Conservation (phyloP, 1,140 invertebrate genomes). For the Lordiphosa clarofinis region DNA sequence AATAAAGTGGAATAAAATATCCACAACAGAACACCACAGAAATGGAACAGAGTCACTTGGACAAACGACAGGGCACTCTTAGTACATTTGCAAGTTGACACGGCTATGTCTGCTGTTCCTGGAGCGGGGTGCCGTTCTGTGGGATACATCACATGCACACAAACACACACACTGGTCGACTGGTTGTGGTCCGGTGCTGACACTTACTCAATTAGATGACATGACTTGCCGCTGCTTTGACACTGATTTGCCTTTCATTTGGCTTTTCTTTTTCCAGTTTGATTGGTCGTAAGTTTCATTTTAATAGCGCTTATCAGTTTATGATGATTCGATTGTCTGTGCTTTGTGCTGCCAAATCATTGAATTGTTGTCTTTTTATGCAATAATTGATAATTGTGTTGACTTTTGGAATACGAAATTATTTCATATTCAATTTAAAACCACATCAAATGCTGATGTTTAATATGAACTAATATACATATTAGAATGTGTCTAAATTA, state of each 20-base stretch:
- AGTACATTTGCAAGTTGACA: conserved; percentile 73
- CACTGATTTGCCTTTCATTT: conserved; percentile 60
- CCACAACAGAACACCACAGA: conserved; percentile 36
- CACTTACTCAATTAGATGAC: conserved; percentile 73
- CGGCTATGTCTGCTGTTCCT: conserved; percentile 49
- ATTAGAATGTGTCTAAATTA: too few species aligned
- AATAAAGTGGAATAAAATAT: conserved; percentile 76
- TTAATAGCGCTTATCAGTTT: conserved; percentile 43
- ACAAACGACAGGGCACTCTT: conserved; percentile 19
- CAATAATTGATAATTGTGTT: too few species aligned
- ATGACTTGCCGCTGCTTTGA: conserved; percentile 40
- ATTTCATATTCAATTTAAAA: too few species aligned
- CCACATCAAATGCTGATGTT: too few species aligned
- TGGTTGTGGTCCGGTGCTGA: conserved; percentile 45
- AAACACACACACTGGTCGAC: background rate
- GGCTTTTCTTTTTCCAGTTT: conserved; percentile 27
- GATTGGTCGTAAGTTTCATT: conserved; percentile 15
- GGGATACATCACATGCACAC: conserved; percentile 21
- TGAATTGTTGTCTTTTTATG: too few species aligned
- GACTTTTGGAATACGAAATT: too few species aligned
- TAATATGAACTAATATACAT: too few species aligned
- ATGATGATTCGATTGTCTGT: conserved; percentile 40
- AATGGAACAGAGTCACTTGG: conserved; percentile 36
- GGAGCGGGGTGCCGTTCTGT: conserved; percentile 25
- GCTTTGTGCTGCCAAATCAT: conserved; percentile 2